Base-by-base conservation (phyloP, 2,113 vertebrate species). In the Cephalopholis sonnerati region DNA sequence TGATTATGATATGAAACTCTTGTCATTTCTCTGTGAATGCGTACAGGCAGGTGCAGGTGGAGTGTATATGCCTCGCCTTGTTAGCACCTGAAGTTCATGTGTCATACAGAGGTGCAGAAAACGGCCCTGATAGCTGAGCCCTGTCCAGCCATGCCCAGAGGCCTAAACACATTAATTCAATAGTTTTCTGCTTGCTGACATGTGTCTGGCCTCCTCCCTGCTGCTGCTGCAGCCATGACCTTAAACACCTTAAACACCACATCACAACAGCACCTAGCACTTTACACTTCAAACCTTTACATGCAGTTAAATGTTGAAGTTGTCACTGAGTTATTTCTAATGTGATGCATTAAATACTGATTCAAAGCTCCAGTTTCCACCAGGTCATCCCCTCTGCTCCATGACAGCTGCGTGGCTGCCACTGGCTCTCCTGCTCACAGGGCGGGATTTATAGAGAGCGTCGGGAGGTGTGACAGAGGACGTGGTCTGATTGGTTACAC, bases 391-490 rank as follows among this genome's bases (percentile, higher is more conserved):
- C 41, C n/a, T 27, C 2, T 7, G 25, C 72, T 66, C n/a, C 48
- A 39, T 61, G 71, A 77, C 87, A 86, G 80, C 83, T 87, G 84
- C 66, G 61, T 25, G 46, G 51, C 84, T 27, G n/a, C 61, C 46
- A 57, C 74, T 72, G 81, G 18, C 81, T 59, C 32, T 48, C 4
- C 53, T 17, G 12, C 64, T 3, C 3, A 84, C 5, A 12, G 78
- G 91, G 91, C 77, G 91, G 90, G 76, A 50, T 72, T 81, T 81
- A 36, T 59, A 0, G 2, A 61, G 70, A 85, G 85, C 90, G 91
- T 93, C 44, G 85, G 94, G 94, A 90, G 94, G 95, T 95, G 95
- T 95, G 95, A 94, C 93, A 77, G 53, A 81, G 36, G 9, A 18
- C 8, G 24, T n/a, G 1, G 0, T 54, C 61, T 83, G 58, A 94